phyloP scores from a whole-genome alignment of 2,888 invertebrate species.

The Nephrotoma flavescens region DNA sequence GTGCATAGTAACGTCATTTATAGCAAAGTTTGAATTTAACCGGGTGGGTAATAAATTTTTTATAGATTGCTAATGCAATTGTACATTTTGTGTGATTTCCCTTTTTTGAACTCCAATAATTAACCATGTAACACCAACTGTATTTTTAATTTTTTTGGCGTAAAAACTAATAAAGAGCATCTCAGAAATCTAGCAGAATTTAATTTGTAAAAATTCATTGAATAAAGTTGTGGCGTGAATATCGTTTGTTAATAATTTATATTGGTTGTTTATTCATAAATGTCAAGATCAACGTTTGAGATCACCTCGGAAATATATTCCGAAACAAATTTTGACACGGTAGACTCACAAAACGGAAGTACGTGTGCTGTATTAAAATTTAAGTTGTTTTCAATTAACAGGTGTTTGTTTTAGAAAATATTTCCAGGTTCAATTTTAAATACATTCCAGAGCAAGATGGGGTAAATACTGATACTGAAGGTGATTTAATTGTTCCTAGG shows the following conservation, averaged over 20 bases:
- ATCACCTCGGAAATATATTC: constrained; percentile 61
- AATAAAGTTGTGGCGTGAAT: neutral
- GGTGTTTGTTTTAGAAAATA: constrained; percentile 37
- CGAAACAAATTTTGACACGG: constrained; percentile 47
- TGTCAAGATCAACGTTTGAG: constrained; percentile 38
- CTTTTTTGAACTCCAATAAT: neutral
- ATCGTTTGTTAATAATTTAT: neutral
- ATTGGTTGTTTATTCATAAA: neutral
- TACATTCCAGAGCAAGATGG: constrained; percentile 31
- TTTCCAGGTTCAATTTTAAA: constrained; percentile 55
- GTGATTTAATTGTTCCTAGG: constrained; percentile 49
- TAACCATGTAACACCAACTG: neutral
- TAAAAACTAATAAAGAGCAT: neutral
- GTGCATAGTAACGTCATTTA: neutral
- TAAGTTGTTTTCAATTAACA: neutral
- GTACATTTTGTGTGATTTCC: neutral
- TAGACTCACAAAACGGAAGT: constrained; percentile 36
- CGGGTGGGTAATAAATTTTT: neutral
- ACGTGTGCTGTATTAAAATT: constrained; percentile 22
- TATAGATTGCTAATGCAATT: neutral
- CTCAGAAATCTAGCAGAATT: neutral
- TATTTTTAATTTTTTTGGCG: neutral
- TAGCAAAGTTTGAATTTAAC: neutral
- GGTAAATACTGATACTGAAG: constrained; percentile 44
- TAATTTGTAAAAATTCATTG: neutral